Evolutionary conservation across 2,797 vertebrate genomes (phyloP), one percentile per base, ranked within the genome.

Genomic region (Scolopax rusticola): DNA sequence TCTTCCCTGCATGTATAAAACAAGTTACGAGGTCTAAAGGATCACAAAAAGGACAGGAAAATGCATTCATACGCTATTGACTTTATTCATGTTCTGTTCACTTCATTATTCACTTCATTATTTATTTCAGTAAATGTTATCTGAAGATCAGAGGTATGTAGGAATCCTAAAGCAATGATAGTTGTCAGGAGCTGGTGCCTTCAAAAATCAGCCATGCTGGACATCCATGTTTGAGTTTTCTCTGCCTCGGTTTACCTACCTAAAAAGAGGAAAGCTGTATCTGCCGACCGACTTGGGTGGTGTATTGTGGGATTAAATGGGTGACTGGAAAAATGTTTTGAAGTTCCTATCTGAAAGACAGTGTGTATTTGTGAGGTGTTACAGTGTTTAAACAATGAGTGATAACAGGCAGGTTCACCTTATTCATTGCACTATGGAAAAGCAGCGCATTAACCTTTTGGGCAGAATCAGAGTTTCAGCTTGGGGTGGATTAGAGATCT

Each of bases 51-150:
- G 27, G 48, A 68, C 56, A 87, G 48, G 33, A 89, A 95, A 92
- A 92, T 40, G 25, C n/a, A 61, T 77, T 93, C 33, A 68, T 87
- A 50, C 1, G 2, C 56, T 77, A 38, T 77, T 13, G 1, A 65
- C 38, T 74, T 89, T 92, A 94, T 90, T 87, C 56, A 57, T 51
- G 33, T 61, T 90, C 93, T 90, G 38, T 78, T 87, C 74, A 82
- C 67, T 84, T 95, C 45, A 59, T 75, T 75, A 65, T 54, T 93
- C 85, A 94, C 87, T 69, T 94, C 59, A 70, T 94, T 92, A 92
- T 90, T 94, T 87, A 64, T 84, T 90, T 93, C 60, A 82, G 54
- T 54, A 71, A 57, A 82, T 5, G 38, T 69, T 92, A 77, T 61
- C 53, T 92, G 68, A 85, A 85, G 41, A 90, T 78, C 81, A 85